Evolutionary conservation across 2,888 invertebrate genomes (phyloP).

Genomic region (Plebejus anna): DNA sequence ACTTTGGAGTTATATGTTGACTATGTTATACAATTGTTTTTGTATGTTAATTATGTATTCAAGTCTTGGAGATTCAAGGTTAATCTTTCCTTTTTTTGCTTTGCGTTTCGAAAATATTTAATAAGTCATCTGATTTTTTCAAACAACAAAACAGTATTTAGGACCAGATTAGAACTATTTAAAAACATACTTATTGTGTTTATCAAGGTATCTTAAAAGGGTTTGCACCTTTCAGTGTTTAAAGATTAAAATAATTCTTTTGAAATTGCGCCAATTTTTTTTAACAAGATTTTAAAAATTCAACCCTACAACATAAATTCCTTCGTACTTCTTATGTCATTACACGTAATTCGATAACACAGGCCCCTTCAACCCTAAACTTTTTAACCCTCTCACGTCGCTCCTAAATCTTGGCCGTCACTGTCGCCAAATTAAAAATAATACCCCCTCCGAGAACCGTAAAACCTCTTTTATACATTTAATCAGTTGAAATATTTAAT

Average conservation of each 20-base stretch:
- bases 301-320: not conserved
- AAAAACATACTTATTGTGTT: not conserved
- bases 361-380: slow-evolving; percentile 55
- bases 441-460: slow-evolving; percentile 57
- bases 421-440: slow-evolving; percentile 70
- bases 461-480: slow-evolving; percentile 64
- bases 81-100: not conserved
- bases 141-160: too few relatives aligned
- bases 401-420: slow-evolving; percentile 60
- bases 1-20: not conserved
- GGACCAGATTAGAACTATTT: too few relatives aligned
- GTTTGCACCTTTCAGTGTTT: too few relatives aligned
- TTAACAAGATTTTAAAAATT: not conserved
- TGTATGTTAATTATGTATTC: not conserved
- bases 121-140: too few relatives aligned
- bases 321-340: slow-evolving; percentile 8
- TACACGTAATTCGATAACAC: slow-evolving; percentile 53
- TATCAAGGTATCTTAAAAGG: too few relatives aligned
- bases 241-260: too few relatives aligned
- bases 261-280: too few relatives aligned
- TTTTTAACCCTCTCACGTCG: slow-evolving; percentile 57
- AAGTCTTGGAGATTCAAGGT: not conserved
- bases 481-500: slow-evolving; percentile 79
- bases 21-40: not conserved
- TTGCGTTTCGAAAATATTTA: not conserved